Base-by-base conservation (phyloP, 2,113 vertebrate species). In the Ondatra zibethicus region DNA sequence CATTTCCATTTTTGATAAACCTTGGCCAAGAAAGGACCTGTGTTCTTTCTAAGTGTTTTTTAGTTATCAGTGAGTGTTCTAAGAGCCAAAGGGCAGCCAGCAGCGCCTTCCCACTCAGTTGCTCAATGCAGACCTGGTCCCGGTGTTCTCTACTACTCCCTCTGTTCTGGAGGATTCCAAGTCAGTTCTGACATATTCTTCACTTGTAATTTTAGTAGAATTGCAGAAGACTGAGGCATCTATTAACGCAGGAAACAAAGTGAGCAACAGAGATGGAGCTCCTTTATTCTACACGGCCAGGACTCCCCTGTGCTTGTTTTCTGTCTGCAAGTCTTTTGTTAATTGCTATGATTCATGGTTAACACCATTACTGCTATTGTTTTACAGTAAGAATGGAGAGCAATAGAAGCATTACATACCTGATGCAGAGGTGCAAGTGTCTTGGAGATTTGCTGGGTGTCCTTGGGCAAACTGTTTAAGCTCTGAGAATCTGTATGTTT, bases 351-450 rank as follows among this genome's bases (percentile, higher is more conserved):
- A 61, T 72, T 61, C 65, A 7, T 94, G 25, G 19, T 66, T 90
- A 52, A 13, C 29, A 25, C 16, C 4, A n/a, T 84, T 39, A 76
- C 16, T 16, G 23, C 75, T 21, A 72, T 33, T 58, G 12, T 85
- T 86, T 84, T 92, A 7, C 61, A 96, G 92, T 91, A 86, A 92
- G 65, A 88, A 63, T 91, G 76, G 70, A 90, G 63, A 77, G 50
- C 63, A 94, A 81, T 75, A 55, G 1, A 36, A 81, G 63, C 39
- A 80, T 55, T 27, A 80, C 84, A 33, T 50, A 17, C 6, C 47
- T 76, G 0, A 27, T 82, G n/a, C 17, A 17, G 0, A 52, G 5
- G 19, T 93, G 86, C 16, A 84, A 5, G 16, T 78, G 13, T 86
- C 27, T 76, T 52, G 2, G 9, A 88, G 33, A 39, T 81, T 93